Conservation (phyloP, 1,140 invertebrate genomes). For the Euura saliciscinereae region DNA sequence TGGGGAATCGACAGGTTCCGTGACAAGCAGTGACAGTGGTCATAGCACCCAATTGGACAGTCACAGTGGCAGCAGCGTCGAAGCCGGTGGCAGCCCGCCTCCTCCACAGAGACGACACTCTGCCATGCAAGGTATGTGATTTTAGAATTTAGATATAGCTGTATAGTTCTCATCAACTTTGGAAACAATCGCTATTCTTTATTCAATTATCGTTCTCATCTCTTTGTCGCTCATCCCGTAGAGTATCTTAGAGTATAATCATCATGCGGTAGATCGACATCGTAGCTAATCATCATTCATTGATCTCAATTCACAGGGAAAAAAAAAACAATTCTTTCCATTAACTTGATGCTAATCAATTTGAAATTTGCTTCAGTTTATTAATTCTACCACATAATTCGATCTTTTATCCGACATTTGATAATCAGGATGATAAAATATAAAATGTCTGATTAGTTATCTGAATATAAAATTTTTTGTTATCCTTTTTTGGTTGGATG, state of each 20-base stretch:
- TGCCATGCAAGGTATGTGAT: slow-evolving; percentile 61
- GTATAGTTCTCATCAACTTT: not conserved
- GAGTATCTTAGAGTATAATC: not conserved
- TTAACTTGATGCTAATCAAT: too few relatives aligned
- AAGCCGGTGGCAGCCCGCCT: slow-evolving; percentile 59
- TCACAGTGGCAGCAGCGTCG: slow-evolving; percentile 69
- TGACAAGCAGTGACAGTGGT: slow-evolving; percentile 85
- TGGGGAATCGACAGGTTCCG: slow-evolving; percentile 70
- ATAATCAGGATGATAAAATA: too few relatives aligned
- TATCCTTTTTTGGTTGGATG: too few relatives aligned
- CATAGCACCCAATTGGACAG: slow-evolving; percentile 80
- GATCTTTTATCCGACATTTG: too few relatives aligned
- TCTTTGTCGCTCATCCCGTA: too few relatives aligned
- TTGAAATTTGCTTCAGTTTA: slow-evolving; percentile 4
- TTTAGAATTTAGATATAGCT: slow-evolving; percentile 8
- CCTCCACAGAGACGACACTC: slow-evolving; percentile 61
- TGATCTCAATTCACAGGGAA: not conserved
- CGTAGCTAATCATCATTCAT: not conserved
- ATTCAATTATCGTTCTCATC: too few relatives aligned
- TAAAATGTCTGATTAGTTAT: too few relatives aligned
- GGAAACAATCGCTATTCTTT: not conserved
- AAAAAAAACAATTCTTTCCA: too few relatives aligned
- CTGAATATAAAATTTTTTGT: too few relatives aligned
- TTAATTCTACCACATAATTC: not conserved
- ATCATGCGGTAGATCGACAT: not conserved